Percentiles rank a stretch among this genome's conserved stretches.
phyloP scores from a whole-genome alignment of 2,797 vertebrate genomes.

The Semotilus atromaculatus region DNA sequence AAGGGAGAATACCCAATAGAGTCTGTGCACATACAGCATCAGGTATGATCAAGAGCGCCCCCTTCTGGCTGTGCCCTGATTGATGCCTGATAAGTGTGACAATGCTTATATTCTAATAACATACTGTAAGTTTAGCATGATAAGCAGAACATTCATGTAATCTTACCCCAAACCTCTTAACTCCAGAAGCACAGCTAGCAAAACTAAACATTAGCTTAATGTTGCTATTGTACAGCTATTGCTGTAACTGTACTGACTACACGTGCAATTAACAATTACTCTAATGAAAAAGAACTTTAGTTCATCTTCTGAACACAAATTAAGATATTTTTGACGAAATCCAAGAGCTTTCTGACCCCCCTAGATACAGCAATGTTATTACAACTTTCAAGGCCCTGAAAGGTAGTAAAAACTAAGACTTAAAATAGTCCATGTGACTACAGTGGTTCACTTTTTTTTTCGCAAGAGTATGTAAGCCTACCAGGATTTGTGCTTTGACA shows the following conservation, averaged over 20 bases:
- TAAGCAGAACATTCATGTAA: background rate
- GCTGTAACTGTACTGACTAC: background rate
- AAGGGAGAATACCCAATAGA: conserved; percentile 98
- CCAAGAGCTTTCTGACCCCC: too few species aligned
- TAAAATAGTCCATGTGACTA: too few species aligned
- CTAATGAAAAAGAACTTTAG: background rate
- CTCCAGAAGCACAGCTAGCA: background rate
- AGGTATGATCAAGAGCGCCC: conserved; percentile 79
- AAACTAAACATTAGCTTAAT: conserved; percentile 2
- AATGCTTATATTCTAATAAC: background rate
- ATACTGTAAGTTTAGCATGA: background rate
- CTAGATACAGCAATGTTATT: too few species aligned
- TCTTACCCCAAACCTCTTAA: background rate
- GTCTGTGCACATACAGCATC: conserved; percentile 92
- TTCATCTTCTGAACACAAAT: too few species aligned
- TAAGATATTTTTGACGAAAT: too few species aligned
- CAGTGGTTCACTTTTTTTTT: background rate
- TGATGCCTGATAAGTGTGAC: conserved; percentile 18
- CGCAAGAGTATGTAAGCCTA: background rate
- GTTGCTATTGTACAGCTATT: background rate
- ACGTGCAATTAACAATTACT: background rate
- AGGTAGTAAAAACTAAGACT: too few species aligned
- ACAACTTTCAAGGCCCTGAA: too few species aligned
- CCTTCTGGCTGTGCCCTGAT: background rate
- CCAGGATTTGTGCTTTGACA: background rate